A percentile compares a stretch with the other conserved stretches of the same genome.
These are phyloP conservation scores for Cnemophilus loriae DNA, from an alignment of 2,113 vertebrate species.

Conservation along the genomic window DNA sequence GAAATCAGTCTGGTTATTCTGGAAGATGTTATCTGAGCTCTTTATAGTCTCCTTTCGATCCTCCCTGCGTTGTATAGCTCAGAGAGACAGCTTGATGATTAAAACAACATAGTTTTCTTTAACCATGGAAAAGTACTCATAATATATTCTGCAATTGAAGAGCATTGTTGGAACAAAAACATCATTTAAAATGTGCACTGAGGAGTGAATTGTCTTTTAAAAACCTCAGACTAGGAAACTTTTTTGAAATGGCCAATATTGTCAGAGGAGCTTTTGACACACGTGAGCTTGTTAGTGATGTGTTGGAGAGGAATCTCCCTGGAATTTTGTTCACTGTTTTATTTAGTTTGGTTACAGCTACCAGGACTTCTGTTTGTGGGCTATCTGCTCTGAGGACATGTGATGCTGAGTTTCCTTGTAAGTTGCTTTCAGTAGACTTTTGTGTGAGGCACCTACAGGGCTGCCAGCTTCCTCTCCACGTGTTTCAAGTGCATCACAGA, in stretches of 20 bases:
- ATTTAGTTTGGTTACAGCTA: not conserved
- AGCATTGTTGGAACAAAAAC: not conserved
- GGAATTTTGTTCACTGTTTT: not conserved
- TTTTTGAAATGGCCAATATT: not conserved
- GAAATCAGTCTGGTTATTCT: not conserved
- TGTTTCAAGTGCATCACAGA: fast-evolving
- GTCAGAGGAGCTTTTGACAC: not conserved
- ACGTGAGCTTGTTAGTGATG: not conserved
- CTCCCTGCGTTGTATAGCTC: not conserved
- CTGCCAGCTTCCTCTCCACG: not conserved
- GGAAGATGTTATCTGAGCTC: not conserved
- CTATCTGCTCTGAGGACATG: fast-evolving
- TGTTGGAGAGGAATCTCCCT: not conserved
- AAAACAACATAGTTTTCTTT: fast-evolving
- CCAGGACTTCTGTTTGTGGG: fast-evolving
- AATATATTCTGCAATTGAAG: not conserved
- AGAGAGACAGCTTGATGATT: not conserved
- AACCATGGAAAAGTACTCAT: fast-evolving
- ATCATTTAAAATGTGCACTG: fast-evolving
- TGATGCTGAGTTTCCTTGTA: not conserved
- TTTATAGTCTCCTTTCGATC: not conserved
- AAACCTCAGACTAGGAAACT: fast-evolving
- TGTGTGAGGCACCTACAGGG: not conserved
- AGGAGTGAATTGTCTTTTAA: not conserved
- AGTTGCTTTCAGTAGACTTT: not conserved